Percentiles rank a stretch among this genome's conserved stretches.
Evolutionary conservation across 1,140 invertebrate genomes (phyloP).

Genomic region (Danaus plexippus): DNA sequence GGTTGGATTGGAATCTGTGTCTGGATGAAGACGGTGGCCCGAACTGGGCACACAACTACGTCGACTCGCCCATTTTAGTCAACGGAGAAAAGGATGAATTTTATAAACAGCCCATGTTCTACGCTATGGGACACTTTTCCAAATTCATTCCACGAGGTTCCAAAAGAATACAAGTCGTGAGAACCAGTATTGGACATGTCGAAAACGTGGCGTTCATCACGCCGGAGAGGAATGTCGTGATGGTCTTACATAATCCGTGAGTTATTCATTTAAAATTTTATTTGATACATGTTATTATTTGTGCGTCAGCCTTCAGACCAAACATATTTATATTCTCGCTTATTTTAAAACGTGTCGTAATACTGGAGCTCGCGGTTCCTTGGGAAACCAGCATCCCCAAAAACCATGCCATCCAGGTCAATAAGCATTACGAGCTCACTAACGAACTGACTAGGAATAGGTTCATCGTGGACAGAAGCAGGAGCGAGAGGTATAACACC

Average conservation of each 20-base stretch:
- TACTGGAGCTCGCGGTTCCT: no score
- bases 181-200: slow-evolving; percentile 31
- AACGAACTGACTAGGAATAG: no score
- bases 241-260: slow-evolving; percentile 54
- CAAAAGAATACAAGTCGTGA: slow-evolving; percentile 50
- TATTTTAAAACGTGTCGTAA: no score
- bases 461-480: no score
- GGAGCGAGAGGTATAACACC: no score
- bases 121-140: slow-evolving; percentile 89
- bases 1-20: slow-evolving; percentile 93
- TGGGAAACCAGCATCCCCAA: no score
- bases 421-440: no score
- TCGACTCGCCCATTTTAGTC: slow-evolving; percentile 86
- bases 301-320: no score
- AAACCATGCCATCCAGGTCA: no score
- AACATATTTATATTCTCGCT: no score
- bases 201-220: slow-evolving; percentile 54
- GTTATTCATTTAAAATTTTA: slow-evolving; percentile 5
- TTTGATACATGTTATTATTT: no score
- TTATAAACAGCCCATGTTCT: slow-evolving; percentile 92
- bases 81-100: slow-evolving; percentile 78
- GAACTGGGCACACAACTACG: slow-evolving; percentile 83
- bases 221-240: slow-evolving; percentile 47
- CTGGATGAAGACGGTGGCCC: slow-evolving; percentile 85
- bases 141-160: slow-evolving; percentile 82